phyloP scores from a whole-genome alignment of 2,888 invertebrate genomes.

The Cremastinae sp. region DNA sequence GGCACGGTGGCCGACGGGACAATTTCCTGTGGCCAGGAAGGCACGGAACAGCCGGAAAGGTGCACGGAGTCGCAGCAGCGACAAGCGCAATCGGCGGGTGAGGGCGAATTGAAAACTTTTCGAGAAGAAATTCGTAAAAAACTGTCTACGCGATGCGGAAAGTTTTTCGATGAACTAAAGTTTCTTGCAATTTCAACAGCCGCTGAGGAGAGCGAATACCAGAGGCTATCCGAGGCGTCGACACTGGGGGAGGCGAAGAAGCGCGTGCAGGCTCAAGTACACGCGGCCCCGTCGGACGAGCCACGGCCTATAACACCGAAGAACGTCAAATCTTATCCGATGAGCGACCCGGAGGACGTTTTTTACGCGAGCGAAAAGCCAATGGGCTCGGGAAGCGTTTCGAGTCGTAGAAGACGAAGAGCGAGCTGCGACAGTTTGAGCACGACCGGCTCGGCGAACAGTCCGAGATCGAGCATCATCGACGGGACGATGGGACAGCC shows the following conservation, averaged over 20 bases:
- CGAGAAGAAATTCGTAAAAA: neutral
- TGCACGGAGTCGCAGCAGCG: constrained; percentile 75
- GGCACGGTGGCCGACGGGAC: constrained; percentile 65
- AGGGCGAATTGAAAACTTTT: constrained; percentile 34
- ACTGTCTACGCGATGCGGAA: neutral
- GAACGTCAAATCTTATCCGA: constrained; percentile 81
- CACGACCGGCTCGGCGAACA: constrained; percentile 81
- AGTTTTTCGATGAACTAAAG: neutral
- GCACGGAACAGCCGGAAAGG: constrained; percentile 70
- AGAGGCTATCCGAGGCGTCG: constrained; percentile 82
- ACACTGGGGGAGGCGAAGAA: constrained; percentile 78
- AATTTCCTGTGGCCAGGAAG: constrained; percentile 66
- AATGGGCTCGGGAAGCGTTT: constrained; percentile 55
- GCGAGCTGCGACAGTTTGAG: constrained; percentile 83
- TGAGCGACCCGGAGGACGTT: constrained; percentile 83
- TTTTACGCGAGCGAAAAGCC: constrained; percentile 77
- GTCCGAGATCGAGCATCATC: constrained; percentile 82
- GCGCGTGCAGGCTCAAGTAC: constrained; percentile 81
- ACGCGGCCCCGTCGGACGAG: constrained; percentile 77
- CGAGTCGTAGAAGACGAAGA: constrained; percentile 75
- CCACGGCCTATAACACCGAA: constrained; percentile 67
- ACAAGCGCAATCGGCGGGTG: constrained; percentile 68
- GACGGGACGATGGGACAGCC: constrained; percentile 72
- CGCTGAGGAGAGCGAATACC: constrained; percentile 81
- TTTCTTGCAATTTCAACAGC: constrained; percentile 34